phyloP scores from a whole-genome alignment of 2,113 vertebrate genomes.

The Scopus umbretta region DNA sequence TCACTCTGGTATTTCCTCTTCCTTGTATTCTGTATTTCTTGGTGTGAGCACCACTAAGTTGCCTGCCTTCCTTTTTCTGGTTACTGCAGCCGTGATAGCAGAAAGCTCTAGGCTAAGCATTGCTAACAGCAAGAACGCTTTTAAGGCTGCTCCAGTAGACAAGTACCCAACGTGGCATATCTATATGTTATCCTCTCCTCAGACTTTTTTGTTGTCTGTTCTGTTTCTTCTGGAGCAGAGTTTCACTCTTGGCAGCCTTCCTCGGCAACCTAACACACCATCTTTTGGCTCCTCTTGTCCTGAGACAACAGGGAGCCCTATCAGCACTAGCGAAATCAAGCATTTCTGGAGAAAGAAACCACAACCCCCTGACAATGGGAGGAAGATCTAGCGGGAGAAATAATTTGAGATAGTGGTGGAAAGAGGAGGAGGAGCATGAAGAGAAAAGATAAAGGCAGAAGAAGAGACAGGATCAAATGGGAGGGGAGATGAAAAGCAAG shows the following conservation, averaged over 20 bases:
- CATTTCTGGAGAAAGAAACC: not conserved
- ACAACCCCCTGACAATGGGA: not conserved
- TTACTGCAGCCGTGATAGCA: not conserved
- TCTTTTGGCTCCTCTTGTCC: not conserved
- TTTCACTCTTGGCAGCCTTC: not conserved
- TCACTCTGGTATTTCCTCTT: not conserved
- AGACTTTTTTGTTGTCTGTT: not conserved
- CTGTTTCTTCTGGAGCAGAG: not conserved
- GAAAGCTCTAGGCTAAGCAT: not conserved
- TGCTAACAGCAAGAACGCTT: not conserved
- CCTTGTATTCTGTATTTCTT: not conserved
- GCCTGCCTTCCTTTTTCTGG: not conserved
- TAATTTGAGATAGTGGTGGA: not conserved
- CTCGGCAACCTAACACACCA: not conserved
- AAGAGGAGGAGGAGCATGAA: not conserved
- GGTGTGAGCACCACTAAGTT: not conserved
- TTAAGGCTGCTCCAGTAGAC: not conserved
- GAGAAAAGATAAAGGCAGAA: not conserved
- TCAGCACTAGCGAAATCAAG: not conserved
- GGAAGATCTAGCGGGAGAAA: not conserved
- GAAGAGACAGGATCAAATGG: not conserved
- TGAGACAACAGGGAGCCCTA: not conserved
- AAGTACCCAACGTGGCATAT: not conserved
- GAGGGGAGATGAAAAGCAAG: not conserved
- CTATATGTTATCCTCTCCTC: not conserved